Evolutionary conservation across 2,797 vertebrate species (phyloP), one percentile per base, ranked within the genome.

Genomic region (Podarcis siculus): DNA sequence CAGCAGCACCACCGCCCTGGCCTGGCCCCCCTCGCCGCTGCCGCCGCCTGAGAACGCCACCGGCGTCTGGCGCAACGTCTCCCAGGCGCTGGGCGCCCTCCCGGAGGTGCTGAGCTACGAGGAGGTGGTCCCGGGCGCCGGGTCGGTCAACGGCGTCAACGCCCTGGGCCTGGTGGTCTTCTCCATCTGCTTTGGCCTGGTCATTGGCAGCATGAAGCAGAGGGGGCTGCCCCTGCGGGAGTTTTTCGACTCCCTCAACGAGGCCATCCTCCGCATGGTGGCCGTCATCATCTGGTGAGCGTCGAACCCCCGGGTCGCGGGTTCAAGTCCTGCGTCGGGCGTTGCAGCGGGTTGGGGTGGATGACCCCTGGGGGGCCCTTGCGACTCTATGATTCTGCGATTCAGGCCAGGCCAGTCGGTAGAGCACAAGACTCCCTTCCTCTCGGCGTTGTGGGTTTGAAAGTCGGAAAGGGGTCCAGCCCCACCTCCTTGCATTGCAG

Each of bases 241-340:
- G 91, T 98, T 99, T 96, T 99, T 99, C 86, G 97, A 99, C 96
- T 97, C 98, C 94, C 97, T 99, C 95, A 99, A 99, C 90, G 98
- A 99, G 95, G 98, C 99, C 93, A 99, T 99, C 96, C 98, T 99
- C 98, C 97, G 98, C 92, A 97, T 99, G 95, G 99, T 99, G 94
- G 97, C 98, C 92, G 96, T 99, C 94, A 98, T 99, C 92, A 99
- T 99, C 96, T 99, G 99, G 99, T 99, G 95, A 98, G 98, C 76
- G 3, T 15, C 2, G 3, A 49, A 45, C 45, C 10, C 10, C 45
- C 2, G 45, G 12, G 49, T 49, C 0, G 49, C 1, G 12, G 45
- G 10, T 49, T 49, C 9, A 12, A 3, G 45, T 49, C 7, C 45
- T 45, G 45, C 0, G 2, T 0, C 45, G 3, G 45, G 12, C 45